Percentiles rank a stretch among this genome's conserved stretches.
Conservation (phyloP, 2,888 invertebrate genomes). For the Smittia sp. region DNA sequence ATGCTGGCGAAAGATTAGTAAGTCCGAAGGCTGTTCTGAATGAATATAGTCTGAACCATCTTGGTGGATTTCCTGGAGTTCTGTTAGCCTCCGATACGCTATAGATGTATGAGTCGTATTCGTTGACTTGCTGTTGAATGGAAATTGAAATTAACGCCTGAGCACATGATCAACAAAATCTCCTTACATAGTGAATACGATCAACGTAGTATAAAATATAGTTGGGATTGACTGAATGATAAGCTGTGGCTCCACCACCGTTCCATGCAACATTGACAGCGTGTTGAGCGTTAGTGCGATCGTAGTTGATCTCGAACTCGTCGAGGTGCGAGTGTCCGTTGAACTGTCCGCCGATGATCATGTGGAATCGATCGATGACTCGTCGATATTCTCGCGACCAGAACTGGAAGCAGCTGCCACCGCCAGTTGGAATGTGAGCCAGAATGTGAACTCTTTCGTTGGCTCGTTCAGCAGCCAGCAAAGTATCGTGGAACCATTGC, state of each 20-base stretch:
- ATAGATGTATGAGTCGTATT: conserved; percentile 69
- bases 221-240: conserved; percentile 72
- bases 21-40: conserved; percentile 66
- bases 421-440: conserved; percentile 78
- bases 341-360: conserved; percentile 74
- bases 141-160: not conserved
- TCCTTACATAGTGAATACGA: conserved; percentile 58
- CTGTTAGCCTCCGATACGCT: conserved; percentile 73
- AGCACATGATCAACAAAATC: no score
- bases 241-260: conserved; percentile 78
- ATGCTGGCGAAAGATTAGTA: conserved; percentile 59
- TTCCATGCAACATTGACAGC: conserved; percentile 51
- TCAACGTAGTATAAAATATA: conserved; percentile 73
- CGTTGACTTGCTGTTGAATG: conserved; percentile 59
- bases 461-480: conserved; percentile 69
- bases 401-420: conserved; percentile 62
- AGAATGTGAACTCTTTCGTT: conserved; percentile 79
- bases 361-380: conserved; percentile 68
- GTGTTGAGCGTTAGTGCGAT: conserved; percentile 52
- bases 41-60: conserved; percentile 74
- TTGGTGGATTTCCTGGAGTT: conserved; percentile 58
- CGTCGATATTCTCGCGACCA: conserved; percentile 71
- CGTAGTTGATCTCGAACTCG: conserved; percentile 69
- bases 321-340: conserved; percentile 80
- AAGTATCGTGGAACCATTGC: conserved; percentile 73